These are phyloP conservation scores for Apostichopus japonicus DNA, from an alignment of 35 echinoderm and acorn worm species.

Conservation along the genomic window DNA sequence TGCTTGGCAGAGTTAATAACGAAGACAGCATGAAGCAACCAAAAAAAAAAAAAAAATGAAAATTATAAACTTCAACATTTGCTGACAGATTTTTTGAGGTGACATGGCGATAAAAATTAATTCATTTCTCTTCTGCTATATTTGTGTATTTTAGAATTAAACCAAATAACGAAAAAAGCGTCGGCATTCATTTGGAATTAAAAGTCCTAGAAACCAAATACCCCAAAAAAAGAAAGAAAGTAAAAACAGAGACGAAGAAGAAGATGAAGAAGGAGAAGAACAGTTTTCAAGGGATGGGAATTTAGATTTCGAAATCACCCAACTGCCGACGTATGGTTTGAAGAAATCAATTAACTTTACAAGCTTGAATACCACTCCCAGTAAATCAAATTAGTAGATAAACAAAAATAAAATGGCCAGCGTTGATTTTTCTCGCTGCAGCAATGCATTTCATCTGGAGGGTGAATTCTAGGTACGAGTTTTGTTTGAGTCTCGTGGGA, in stretches of 20 bases:
- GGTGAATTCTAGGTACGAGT: constrained; percentile 25
- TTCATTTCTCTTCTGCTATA: background rate
- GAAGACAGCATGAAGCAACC: background rate
- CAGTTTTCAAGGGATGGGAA: background rate
- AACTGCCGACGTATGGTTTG: background rate
- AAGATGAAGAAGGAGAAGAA: too few species aligned
- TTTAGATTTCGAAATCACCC: constrained; percentile 4
- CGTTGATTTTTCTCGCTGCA: constrained; percentile 32
- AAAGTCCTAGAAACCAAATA: background rate
- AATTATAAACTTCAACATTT: constrained; percentile 12
- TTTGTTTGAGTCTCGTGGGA: constrained; percentile 47
- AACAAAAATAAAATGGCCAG: constrained; percentile 3
- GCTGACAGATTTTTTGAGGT: constrained; percentile 5
- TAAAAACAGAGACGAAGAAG: too few species aligned
- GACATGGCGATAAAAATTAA: constrained; percentile 35
- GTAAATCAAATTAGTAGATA: constrained; percentile 22
- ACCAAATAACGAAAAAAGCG: background rate
- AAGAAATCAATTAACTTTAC: constrained; percentile 41
- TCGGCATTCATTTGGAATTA: background rate
- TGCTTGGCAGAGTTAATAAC: constrained; percentile 13
- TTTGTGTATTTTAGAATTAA: background rate
- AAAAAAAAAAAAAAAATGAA: background rate
- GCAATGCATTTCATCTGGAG: constrained; percentile 5
- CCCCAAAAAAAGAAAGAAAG: too few species aligned
- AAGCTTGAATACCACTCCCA: background rate